Evolutionary conservation across 1,140 invertebrate genomes (phyloP), one percentile per base, ranked within the genome.

Genomic region (Caenorhabditis briggsae): DNA sequence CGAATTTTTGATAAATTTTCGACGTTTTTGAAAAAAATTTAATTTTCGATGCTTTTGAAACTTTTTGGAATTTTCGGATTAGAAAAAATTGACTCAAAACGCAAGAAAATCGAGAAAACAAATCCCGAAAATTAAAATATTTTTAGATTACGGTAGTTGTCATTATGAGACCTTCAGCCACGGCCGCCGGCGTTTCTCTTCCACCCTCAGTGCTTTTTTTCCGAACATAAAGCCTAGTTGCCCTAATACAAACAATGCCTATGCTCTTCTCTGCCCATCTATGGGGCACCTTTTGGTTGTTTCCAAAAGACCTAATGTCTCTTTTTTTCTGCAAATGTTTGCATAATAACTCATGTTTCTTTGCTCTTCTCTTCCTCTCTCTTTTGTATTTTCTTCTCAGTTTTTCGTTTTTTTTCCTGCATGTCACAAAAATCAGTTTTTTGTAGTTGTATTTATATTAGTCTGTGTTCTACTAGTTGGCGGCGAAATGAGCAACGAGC

Each of bases 271-370:
- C 33, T 33, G 33, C 33, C 70, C 20, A 50, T 50, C n/a, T 78
- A 50, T 50, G 70, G 70, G 33, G 14, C 43, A 78, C 70, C 70
- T 61, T 33, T 33, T 33, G 33, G 33, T 23, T 18, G 18, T 78
- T 53, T 50, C 70, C 70, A 78, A 78, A 50, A 70, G 46, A 33
- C 5, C 50, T 53, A 14, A 46, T 70, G 5, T 20, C 16, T 70
- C 41, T 70, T 3, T 46, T 23, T 46, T 11, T 46, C 23, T 78
- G n/a, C 12, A 7, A 12, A 18, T 78, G 70, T 78, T 78, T 53
- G 46, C 70, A 78, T 78, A 78, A 78, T 78, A 78, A 78, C 70
- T 78, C 70, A 78, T 78, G 82, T 61, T 61, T 85, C 64, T 85
- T 64, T 84, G 23, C 64, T 74, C 18, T 18, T 58, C 61, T 70